Conservation (phyloP, 2,888 invertebrate genomes). For the Diplolepis rosae region DNA sequence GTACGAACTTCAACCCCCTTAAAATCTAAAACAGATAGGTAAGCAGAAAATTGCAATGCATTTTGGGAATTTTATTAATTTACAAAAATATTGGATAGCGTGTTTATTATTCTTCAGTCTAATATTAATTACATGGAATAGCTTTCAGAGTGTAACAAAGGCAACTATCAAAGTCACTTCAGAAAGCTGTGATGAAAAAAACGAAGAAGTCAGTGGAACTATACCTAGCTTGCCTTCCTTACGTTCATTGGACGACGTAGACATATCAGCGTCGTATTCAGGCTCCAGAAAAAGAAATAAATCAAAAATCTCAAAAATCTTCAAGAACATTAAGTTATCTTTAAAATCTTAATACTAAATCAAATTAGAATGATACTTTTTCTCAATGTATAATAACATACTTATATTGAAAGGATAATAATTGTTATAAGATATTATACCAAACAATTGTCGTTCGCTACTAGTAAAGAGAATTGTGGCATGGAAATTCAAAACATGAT, state of each 20-base stretch:
- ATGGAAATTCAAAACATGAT: no score
- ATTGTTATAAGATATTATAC: no score
- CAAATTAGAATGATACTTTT: no score
- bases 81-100: no score
- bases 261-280: background rate
- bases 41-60: background rate
- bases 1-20: constrained; percentile 62
- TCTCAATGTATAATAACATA: no score
- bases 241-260: background rate
- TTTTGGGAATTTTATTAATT: background rate
- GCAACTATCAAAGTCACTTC: background rate
- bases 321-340: no score
- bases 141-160: background rate
- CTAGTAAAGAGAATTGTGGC: no score
- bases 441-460: no score
- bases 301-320: no score
- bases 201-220: background rate
- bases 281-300: background rate
- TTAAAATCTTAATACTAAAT: no score
- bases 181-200: background rate
- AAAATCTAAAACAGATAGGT: background rate
- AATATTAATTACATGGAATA: background rate
- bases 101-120: background rate
- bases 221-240: background rate
- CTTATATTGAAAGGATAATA: no score